phyloP scores from a whole-genome alignment of 2,888 invertebrate genomes.

The Brassicogethes aeneus region DNA sequence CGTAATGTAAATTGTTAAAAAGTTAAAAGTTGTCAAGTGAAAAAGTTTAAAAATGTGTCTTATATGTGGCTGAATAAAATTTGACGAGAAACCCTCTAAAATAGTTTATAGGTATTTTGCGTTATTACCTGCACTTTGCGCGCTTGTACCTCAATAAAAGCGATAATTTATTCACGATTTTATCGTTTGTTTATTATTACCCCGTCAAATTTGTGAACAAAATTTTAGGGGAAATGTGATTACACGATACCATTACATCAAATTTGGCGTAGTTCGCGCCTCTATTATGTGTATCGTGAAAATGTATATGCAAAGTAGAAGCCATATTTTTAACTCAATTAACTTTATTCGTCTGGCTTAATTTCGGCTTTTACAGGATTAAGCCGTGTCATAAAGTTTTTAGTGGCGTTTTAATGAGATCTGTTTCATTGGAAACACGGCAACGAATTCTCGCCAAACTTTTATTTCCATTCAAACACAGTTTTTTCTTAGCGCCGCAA shows the following conservation, averaged over 20 bases:
- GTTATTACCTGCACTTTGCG: constrained; percentile 1
- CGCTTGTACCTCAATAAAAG: not conserved
- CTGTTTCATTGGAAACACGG: no score
- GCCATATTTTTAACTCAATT: not conserved
- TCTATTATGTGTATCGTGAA: not conserved
- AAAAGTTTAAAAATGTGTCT: no score
- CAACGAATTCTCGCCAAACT: no score
- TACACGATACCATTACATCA: constrained; percentile 1
- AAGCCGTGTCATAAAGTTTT: not conserved
- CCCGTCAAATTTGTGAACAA: constrained; percentile 5
- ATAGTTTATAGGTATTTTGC: not conserved
- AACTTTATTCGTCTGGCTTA: not conserved
- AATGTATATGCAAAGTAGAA: not conserved
- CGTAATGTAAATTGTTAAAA: no score
- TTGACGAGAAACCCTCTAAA: not conserved
- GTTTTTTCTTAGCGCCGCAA: no score
- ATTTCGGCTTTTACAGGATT: not conserved
- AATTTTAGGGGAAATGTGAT: constrained; percentile 2
- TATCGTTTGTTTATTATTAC: constrained; percentile 4
- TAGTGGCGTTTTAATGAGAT: not conserved
- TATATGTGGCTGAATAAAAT: no score
- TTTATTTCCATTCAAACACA: no score
- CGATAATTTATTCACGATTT: not conserved
- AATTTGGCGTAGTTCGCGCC: not conserved
- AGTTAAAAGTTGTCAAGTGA: no score